phyloP scores from a whole-genome alignment of 2,888 invertebrate genomes.

The Cotesia congregata region DNA sequence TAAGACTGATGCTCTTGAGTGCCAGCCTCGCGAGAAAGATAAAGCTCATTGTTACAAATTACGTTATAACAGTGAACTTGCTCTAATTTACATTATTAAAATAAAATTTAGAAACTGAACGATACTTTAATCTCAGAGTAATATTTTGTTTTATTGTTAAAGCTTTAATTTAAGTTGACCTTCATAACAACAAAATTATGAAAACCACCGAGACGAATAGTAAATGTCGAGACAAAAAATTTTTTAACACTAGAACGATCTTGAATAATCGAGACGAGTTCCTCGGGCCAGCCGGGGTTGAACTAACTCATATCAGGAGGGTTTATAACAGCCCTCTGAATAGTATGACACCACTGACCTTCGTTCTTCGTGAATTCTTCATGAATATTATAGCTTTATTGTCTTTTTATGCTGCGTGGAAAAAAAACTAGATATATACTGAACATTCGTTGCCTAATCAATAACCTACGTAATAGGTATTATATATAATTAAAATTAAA shows the following conservation, averaged over 20 bases:
- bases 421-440: neutral
- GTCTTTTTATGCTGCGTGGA: neutral
- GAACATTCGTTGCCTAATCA: neutral
- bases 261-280: constrained; percentile 30
- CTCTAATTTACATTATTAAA: neutral
- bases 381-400: constrained; percentile 31
- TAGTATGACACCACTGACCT: constrained; percentile 30
- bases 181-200: neutral
- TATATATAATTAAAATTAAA: neutral
- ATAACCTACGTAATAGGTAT: neutral
- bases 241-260: neutral
- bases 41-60: constrained; percentile 54
- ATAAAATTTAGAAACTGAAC: too few relatives aligned
- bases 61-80: neutral
- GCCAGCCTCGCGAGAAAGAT: constrained; percentile 59
- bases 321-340: constrained; percentile 8
- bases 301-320: constrained; percentile 38
- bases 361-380: constrained; percentile 33
- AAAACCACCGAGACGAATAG: neutral
- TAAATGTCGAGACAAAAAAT: neutral
- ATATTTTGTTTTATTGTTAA: neutral
- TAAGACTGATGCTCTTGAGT: constrained; percentile 54
- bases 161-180: neutral
- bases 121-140: too few relatives aligned
- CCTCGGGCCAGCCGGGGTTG: constrained; percentile 55